These are phyloP conservation scores for Seira musarum DNA, from an alignment of 2,888 invertebrate species.

Conservation along the genomic window DNA sequence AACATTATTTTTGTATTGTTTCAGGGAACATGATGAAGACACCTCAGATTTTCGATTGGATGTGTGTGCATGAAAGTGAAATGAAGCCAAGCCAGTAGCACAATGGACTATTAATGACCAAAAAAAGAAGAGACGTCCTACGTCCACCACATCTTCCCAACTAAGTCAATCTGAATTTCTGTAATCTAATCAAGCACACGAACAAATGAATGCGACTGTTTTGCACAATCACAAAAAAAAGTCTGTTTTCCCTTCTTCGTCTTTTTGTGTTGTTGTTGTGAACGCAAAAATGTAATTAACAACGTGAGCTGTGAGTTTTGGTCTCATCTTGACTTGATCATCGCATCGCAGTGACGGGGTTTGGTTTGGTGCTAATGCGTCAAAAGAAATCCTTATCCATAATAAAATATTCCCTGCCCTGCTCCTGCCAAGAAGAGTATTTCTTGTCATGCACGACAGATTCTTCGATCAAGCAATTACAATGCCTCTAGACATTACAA, in stretches of 20 bases:
- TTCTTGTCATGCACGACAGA: constrained; percentile 5
- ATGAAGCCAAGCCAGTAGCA: constrained; percentile 4
- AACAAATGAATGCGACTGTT: constrained; percentile 4
- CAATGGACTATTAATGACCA: constrained; percentile 12
- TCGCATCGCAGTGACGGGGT: no score
- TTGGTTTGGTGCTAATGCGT: constrained; percentile 31
- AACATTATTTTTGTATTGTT: background rate
- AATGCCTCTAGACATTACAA: constrained; percentile 41
- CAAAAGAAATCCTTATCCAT: constrained; percentile 11
- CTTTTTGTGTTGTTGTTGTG: no score
- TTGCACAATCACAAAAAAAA: constrained; percentile 22
- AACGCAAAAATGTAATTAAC: constrained; percentile 46
- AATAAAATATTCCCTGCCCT: no score
- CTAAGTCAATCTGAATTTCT: background rate
- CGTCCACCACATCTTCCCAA: no score
- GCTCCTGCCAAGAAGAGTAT: no score
- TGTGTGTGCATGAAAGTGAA: no score
- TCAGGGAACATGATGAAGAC: background rate
- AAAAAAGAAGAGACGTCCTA: constrained; percentile 5
- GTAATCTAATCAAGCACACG: constrained; percentile 39
- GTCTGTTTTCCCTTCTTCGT: no score
- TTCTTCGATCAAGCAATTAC: constrained; percentile 47
- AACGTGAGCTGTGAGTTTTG: constrained; percentile 53
- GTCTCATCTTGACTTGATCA: constrained; percentile 31
- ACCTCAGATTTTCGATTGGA: no score